Evolutionary conservation across 2,797 vertebrate species (phyloP).

Genomic region (Peromyscus eremicus): DNA sequence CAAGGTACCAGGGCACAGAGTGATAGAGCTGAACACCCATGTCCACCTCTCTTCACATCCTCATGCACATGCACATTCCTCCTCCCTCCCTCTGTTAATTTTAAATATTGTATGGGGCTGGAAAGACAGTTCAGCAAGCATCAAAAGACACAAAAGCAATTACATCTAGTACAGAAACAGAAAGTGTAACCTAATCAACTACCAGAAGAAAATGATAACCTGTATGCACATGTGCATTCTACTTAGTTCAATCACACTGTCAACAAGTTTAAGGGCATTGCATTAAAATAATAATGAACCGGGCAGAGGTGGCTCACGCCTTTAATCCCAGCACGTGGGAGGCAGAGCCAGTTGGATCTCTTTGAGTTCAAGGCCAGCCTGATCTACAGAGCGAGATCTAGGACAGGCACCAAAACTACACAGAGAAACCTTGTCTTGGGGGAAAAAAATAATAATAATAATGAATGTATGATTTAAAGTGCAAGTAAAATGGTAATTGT

Average conservation of each 20-base stretch:
- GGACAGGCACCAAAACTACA: no score
- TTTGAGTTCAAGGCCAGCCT: no score
- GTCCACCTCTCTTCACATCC: not conserved
- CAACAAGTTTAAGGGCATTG: not conserved
- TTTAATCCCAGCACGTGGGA: no score
- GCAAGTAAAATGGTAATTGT: not conserved
- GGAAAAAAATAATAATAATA: no score
- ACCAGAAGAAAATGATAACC: not conserved
- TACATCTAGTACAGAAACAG: not conserved
- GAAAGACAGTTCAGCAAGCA: not conserved
- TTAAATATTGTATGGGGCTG: not conserved
- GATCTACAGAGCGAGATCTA: no score
- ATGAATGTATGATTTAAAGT: constrained; percentile 4
- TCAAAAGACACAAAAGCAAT: constrained; percentile 38
- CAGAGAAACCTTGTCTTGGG: no score
- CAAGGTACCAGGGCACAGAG: not conserved
- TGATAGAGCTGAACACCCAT: not conserved
- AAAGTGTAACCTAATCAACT: constrained; percentile 1
- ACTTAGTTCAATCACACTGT: not conserved
- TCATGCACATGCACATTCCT: not conserved
- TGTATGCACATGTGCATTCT: not conserved
- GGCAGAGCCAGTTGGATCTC: no score
- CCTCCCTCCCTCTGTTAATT: not conserved
- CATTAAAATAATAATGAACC: not conserved
- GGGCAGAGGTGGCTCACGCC: no score